Evolutionary conservation across 2,113 vertebrate genomes (phyloP).

Genomic region (Varanus komodoensis): DNA sequence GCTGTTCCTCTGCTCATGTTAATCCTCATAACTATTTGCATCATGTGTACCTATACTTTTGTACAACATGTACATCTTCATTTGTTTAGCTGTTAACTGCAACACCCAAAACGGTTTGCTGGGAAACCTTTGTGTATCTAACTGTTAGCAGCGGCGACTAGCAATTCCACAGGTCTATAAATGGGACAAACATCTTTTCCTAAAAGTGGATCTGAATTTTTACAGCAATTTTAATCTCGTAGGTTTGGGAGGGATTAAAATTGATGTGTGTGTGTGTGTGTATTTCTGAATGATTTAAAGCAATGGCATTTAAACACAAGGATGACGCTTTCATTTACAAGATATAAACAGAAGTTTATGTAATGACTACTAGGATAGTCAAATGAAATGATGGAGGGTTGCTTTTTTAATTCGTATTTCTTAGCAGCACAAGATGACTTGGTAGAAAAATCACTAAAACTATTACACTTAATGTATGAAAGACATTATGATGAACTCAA

Average conservation of each 20-base stretch:
- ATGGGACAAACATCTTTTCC: not conserved
- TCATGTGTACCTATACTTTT: not conserved
- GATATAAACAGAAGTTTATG: not conserved
- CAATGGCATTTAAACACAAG: not conserved
- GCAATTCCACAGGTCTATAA: not conserved
- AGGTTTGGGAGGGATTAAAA: too few relatives aligned
- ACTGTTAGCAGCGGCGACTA: not conserved
- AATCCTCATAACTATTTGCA: not conserved
- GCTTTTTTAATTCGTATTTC: not conserved
- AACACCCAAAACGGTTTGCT: not conserved
- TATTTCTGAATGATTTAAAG: not conserved
- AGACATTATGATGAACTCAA: not conserved
- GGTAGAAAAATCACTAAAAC: not conserved
- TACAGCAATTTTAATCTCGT: not conserved
- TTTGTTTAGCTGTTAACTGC: not conserved
- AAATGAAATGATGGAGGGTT: not conserved
- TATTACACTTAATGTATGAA: not conserved
- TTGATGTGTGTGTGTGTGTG: too few relatives aligned
- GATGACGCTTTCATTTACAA: not conserved
- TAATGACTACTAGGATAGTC: not conserved
- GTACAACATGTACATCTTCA: not conserved
- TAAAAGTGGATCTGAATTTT: not conserved
- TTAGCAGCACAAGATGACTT: not conserved
- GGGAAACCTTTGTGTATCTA: not conserved
- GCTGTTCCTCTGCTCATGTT: not conserved